Percentiles rank a stretch among this genome's conserved stretches.
phyloP scores from a whole-genome alignment of 2,888 invertebrate species.

The Criorhina ranunculi region DNA sequence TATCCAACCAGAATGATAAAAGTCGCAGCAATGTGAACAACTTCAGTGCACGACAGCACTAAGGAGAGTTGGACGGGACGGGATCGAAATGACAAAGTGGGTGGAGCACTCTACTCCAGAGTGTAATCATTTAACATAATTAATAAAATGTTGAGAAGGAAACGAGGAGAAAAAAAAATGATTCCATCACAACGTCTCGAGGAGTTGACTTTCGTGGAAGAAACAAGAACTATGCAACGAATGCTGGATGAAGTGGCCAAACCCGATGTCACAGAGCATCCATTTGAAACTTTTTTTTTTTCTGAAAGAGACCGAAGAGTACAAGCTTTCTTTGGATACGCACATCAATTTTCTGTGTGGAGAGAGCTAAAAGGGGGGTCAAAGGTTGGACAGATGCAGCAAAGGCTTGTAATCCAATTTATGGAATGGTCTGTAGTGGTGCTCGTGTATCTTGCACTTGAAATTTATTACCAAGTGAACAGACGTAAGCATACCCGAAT shows the following conservation, averaged over 20 bases:
- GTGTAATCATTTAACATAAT: slow-evolving; percentile 57
- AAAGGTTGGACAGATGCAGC: not conserved
- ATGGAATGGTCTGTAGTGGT: slow-evolving; percentile 50
- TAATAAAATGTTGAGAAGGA: slow-evolving; percentile 1
- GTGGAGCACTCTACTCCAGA: slow-evolving; percentile 7
- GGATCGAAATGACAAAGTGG: not conserved
- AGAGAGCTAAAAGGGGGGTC: not conserved
- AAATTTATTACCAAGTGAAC: slow-evolving; percentile 46
- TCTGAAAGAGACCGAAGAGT: not conserved
- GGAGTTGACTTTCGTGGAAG: slow-evolving; percentile 41
- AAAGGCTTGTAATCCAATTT: slow-evolving; percentile 66
- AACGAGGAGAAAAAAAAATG: not conserved
- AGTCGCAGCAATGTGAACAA: slow-evolving; percentile 6
- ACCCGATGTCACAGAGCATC: slow-evolving; percentile 13
- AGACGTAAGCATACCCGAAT: slow-evolving; percentile 4
- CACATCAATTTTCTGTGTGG: slow-evolving; percentile 11
- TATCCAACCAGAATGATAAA: slow-evolving; percentile 39
- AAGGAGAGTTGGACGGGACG: slow-evolving; percentile 13
- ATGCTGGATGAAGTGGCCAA: slow-evolving; percentile 2
- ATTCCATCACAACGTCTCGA: slow-evolving; percentile 12
- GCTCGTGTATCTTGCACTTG: slow-evolving; percentile 26
- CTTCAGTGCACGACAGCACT: not conserved
- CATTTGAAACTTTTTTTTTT: slow-evolving; percentile 23
- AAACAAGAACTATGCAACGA: slow-evolving; percentile 18
- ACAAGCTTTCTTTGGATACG: slow-evolving; percentile 16